Percentiles rank a stretch among this genome's conserved stretches.
Evolutionary conservation across 2,113 vertebrate species (phyloP).

Genomic region (Ophiodon elongatus): DNA sequence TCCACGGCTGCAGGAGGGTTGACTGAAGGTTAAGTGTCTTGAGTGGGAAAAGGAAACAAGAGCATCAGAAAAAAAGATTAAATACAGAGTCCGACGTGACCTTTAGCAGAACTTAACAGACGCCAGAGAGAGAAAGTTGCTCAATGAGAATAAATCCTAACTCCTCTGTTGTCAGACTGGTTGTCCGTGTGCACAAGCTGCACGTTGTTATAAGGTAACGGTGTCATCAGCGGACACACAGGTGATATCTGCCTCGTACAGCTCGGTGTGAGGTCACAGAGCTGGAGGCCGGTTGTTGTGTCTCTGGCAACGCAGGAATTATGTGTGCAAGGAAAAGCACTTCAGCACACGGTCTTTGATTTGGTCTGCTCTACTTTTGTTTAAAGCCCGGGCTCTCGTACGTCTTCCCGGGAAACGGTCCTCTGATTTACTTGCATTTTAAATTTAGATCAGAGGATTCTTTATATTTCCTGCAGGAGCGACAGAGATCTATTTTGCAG

Average conservation of each 20-base stretch:
- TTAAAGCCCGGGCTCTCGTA: background rate
- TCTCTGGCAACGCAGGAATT: background rate
- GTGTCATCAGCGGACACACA: background rate
- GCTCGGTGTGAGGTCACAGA: constrained; percentile 1
- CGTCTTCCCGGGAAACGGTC: background rate
- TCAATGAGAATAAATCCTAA: too few relatives aligned
- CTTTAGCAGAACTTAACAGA: background rate
- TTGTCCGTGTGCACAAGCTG: too few relatives aligned
- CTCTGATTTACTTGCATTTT: background rate
- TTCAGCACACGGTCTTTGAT: background rate
- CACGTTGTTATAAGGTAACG: background rate
- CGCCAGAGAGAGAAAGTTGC: background rate
- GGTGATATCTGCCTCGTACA: constrained; percentile 12
- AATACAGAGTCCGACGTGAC: background rate
- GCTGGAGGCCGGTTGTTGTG: background rate
- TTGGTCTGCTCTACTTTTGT: background rate
- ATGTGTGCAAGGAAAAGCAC: background rate
- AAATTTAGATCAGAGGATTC: background rate
- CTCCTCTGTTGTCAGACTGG: background rate
- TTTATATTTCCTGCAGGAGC: background rate
- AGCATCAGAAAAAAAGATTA: background rate
- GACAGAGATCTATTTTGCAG: background rate
- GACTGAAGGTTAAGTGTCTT: background rate
- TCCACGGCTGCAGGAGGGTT: background rate
- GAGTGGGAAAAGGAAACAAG: background rate